Evolutionary conservation across 1,140 invertebrate genomes (phyloP).

Genomic region (Drosophila pseudoananassae): DNA sequence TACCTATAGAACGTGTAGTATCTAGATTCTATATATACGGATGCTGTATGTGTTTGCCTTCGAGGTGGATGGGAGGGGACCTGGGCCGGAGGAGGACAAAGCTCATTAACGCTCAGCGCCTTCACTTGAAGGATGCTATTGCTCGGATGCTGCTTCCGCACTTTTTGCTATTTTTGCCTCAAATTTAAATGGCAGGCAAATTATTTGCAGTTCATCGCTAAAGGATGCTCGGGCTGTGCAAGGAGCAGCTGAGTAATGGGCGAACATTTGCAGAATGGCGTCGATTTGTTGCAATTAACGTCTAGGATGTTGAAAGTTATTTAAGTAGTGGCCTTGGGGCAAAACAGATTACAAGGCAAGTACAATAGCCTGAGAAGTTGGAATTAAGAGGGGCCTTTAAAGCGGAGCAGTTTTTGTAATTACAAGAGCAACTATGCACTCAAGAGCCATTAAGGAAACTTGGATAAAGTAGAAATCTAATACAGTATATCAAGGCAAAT

Average conservation of each 20-base stretch:
- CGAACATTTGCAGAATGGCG: conserved; percentile 57
- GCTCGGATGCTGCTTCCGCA: conserved; percentile 12
- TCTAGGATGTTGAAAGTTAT: conserved; percentile 53
- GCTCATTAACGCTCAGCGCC: conserved; percentile 65
- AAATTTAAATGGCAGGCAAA: conserved; percentile 61
- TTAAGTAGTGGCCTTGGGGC: conserved; percentile 30
- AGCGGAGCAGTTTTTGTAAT: background rate
- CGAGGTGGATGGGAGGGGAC: background rate
- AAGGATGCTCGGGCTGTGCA: background rate
- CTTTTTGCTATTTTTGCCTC: conserved; percentile 29
- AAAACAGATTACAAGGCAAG: conserved; percentile 25
- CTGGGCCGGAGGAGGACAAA: conserved; percentile 3
- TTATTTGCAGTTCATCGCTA: conserved; percentile 34
- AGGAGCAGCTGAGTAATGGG: conserved; percentile 58
- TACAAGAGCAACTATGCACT: background rate
- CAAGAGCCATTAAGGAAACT: background rate
- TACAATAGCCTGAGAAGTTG: background rate
- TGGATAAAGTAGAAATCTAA: background rate
- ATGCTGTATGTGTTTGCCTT: conserved; percentile 30
- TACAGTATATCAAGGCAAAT: background rate
- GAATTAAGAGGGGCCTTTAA: background rate
- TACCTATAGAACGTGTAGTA: conserved; percentile 2
- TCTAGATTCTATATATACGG: background rate
- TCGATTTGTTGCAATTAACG: conserved; percentile 79
- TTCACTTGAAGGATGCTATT: conserved; percentile 64